phyloP scores from a whole-genome alignment of 2,888 invertebrate species.

The Eupithecia insigniata region DNA sequence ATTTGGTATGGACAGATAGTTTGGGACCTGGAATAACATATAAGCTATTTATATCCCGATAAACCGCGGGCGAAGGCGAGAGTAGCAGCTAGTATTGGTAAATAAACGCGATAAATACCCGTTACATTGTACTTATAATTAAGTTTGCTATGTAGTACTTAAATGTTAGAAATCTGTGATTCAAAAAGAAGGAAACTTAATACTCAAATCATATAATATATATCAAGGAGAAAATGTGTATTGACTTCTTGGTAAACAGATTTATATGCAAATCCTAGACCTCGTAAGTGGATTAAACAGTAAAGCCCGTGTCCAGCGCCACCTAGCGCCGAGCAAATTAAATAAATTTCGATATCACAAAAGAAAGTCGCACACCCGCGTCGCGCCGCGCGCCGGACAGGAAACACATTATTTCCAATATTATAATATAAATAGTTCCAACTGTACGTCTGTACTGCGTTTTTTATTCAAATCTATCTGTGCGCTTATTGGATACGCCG shows the following conservation, averaged over 20 bases:
- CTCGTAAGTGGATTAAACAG: slow-evolving; percentile 29
- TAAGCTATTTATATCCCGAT: no score
- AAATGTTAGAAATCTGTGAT: background rate
- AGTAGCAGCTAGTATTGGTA: no score
- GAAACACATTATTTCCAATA: slow-evolving; percentile 50
- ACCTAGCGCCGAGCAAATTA: slow-evolving; percentile 43
- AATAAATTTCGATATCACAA: slow-evolving; percentile 50
- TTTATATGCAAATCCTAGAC: slow-evolving; percentile 28
- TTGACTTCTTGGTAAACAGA: slow-evolving; percentile 13
- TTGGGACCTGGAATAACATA: no score
- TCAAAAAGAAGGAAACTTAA: background rate
- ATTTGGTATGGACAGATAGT: no score
- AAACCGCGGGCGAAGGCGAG: no score
- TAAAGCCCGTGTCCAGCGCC: slow-evolving; percentile 18
- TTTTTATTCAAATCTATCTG: slow-evolving; percentile 56
- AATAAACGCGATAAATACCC: no score
- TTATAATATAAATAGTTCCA: slow-evolving; percentile 60
- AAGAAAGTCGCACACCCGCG: slow-evolving; percentile 56
- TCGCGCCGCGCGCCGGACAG: slow-evolving; percentile 44
- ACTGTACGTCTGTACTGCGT: slow-evolving; percentile 52
- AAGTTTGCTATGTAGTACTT: background rate
- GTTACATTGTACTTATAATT: no score
- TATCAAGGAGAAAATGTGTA: background rate
- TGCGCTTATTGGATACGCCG: slow-evolving; percentile 53
- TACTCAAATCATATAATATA: background rate